Evolutionary conservation across 2,888 invertebrate species (phyloP), one percentile per base, ranked within the genome.

Genomic region (Cheilosia scutellata): DNA sequence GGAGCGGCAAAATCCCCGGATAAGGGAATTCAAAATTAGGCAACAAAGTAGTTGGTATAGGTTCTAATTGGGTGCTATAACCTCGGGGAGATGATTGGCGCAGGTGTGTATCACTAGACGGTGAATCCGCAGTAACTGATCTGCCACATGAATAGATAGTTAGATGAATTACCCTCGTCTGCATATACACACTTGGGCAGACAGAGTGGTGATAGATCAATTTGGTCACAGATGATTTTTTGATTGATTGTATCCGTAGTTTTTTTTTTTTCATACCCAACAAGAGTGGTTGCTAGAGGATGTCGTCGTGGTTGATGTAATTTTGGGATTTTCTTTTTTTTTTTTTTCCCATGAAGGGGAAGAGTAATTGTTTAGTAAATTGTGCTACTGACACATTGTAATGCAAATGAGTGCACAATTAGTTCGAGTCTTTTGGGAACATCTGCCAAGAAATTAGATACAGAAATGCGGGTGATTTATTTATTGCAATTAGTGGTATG

Each of bases 141-240:
- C 76, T 68, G 82, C 53, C 72, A 58, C 4, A 75, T 51, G 72
- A 57, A 76, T 82, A 63, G 82, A 71, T 58, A 77, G 76, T 77
- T 82, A 62, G 76, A 86, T 82, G 76, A 77, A 82, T 76, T 82
- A 77, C 75, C 84, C 66, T 20, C 5, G 47, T 82, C 80, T 58
- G 55, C 57, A 44, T 55, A 44, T 58, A 60, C 44, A 82, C 42
- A 20, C 20, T 1, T 2, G 20, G 66, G 53, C 57, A 71, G 70
- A 37, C 16, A 40, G 33, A 5, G 42, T 68, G 77, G 82, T 86
- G 86, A 86, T 82, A 76, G 86, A 86, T 86, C 86, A 86, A 86
- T 86, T 86, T 82, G 86, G 86, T 82, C 82, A 86, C 86, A 86
- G 86, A 86, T 86, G 86, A 86, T 82, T 60, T 76, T 86, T 86